These are phyloP conservation scores for Hemibagrus wyckioides DNA, from an alignment of 2,113 vertebrate genomes.

Conservation along the genomic window DNA sequence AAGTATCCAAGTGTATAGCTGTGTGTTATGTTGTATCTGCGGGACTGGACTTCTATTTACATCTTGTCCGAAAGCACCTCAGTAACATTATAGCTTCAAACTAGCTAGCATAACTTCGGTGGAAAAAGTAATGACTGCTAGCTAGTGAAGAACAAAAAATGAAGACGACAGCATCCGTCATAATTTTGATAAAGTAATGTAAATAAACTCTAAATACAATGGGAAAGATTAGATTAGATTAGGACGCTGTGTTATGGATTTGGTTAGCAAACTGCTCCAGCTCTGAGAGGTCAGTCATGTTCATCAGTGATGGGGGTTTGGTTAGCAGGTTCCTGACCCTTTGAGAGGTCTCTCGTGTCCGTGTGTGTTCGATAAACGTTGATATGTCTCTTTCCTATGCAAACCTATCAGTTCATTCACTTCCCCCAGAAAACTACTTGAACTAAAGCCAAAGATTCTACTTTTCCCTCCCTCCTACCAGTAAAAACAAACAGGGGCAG, in stretches of 20 bases:
- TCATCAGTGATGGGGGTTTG: neutral
- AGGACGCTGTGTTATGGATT: neutral
- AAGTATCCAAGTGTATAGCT: neutral
- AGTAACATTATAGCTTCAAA: neutral
- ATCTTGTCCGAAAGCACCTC: neutral
- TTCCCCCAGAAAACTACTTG: too few relatives aligned
- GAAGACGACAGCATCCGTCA: neutral
- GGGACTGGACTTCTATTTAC: neutral
- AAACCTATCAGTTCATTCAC: too few relatives aligned
- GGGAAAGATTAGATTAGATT: neutral
- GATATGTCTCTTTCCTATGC: too few relatives aligned
- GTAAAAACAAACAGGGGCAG: too few relatives aligned
- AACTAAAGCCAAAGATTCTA: too few relatives aligned
- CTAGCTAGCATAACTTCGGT: neutral
- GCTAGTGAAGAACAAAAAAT: neutral
- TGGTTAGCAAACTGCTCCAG: neutral
- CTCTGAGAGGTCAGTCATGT: neutral
- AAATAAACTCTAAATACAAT: neutral
- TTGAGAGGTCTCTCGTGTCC: neutral
- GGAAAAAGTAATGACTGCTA: neutral
- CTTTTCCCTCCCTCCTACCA: too few relatives aligned
- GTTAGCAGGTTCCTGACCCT: neutral
- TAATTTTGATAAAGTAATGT: too few relatives aligned
- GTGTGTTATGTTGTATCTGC: neutral
- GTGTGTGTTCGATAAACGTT: neutral